phyloP scores from a whole-genome alignment of 2,113 vertebrate genomes.

The Hippotragus niger region DNA sequence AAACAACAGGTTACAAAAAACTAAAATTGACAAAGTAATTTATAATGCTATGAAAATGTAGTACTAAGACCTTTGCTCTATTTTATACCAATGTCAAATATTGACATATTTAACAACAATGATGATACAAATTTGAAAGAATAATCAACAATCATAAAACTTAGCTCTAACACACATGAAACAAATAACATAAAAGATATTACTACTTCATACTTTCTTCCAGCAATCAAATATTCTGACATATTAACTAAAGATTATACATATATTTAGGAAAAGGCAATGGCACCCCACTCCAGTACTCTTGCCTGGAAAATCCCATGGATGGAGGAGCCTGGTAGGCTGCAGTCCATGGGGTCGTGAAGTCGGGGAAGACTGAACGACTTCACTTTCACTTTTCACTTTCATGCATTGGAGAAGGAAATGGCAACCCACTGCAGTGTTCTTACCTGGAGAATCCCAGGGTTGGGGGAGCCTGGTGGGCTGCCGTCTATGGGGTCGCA shows the following conservation, averaged over 20 bases:
- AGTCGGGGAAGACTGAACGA: rapidly evolving
- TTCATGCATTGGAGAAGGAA: too few relatives aligned
- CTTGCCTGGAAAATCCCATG: too few relatives aligned
- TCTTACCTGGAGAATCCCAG: too few relatives aligned
- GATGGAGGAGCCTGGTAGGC: too few relatives aligned
- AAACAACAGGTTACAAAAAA: neutral
- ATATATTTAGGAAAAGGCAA: neutral
- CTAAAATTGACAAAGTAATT: neutral
- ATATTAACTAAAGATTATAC: neutral
- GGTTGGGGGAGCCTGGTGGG: too few relatives aligned
- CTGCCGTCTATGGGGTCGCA: too few relatives aligned
- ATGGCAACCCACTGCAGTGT: too few relatives aligned
- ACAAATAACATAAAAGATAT: neutral
- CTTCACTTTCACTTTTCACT: too few relatives aligned
- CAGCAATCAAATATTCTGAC: neutral
- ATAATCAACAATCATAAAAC: neutral
- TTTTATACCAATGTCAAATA: neutral
- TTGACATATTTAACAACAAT: neutral
- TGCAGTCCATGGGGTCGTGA: too few relatives aligned
- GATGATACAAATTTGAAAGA: neutral
- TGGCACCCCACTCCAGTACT: too few relatives aligned
- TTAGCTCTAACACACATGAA: neutral
- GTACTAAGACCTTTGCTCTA: neutral
- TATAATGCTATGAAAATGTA: neutral
- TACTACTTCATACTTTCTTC: neutral